phyloP scores from a whole-genome alignment of 2,113 vertebrate genomes.

The Apteryx mantelli region DNA sequence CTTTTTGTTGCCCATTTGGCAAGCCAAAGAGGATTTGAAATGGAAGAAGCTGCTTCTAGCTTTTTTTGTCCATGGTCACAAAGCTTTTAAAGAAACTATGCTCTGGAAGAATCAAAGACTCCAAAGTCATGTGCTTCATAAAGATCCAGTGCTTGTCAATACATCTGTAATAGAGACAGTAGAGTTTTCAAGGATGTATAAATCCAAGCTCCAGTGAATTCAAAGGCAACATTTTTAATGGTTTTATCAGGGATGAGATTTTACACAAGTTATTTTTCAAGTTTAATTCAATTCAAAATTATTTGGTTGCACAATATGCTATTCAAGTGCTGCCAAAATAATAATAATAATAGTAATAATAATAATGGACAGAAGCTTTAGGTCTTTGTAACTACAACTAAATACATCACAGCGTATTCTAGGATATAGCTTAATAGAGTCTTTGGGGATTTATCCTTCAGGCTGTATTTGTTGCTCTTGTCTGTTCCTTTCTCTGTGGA shows the following conservation, averaged over 20 bases:
- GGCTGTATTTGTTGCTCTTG: background rate
- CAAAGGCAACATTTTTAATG: background rate
- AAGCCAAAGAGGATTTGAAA: background rate
- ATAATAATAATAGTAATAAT: background rate
- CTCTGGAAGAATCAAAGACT: background rate
- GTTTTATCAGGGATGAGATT: background rate
- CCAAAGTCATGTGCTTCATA: background rate
- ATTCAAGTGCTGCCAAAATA: background rate
- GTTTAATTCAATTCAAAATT: background rate
- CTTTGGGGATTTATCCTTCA: background rate
- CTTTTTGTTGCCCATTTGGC: background rate
- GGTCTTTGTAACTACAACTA: background rate
- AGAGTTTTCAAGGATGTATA: background rate
- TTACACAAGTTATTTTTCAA: background rate
- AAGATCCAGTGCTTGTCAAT: background rate
- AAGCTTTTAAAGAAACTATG: background rate
- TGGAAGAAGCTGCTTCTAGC: background rate
- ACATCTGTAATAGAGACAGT: background rate
- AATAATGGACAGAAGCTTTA: background rate
- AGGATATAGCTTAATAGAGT: background rate
- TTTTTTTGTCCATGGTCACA: background rate
- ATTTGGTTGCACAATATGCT: background rate
- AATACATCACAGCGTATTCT: background rate
- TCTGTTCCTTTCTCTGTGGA: background rate
- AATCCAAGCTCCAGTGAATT: background rate